A percentile compares a stretch with the other conserved stretches of the same genome.
Conservation (phyloP, 2,888 invertebrate genomes). For the Gasteruption jaculator region DNA sequence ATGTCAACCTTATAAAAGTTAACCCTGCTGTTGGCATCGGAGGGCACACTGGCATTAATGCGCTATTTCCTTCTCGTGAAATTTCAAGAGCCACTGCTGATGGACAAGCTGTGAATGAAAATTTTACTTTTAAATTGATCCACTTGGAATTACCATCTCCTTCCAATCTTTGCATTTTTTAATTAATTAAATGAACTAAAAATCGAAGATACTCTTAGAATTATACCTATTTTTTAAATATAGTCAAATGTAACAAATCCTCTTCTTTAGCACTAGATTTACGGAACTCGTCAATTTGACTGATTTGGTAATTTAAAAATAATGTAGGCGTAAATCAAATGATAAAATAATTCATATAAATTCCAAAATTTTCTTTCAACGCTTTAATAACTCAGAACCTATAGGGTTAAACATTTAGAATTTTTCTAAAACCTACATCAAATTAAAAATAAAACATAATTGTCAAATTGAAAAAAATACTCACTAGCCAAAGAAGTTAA, state of each 20-base stretch:
- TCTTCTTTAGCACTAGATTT: no score
- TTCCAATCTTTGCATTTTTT: no score
- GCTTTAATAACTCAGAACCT: no score
- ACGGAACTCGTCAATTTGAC: no score
- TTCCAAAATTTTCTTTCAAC: no score
- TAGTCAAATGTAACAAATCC: no score
- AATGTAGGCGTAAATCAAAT: no score
- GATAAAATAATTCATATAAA: constrained; percentile 3
- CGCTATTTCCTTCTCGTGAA: constrained; percentile 73
- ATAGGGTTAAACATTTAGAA: not conserved
- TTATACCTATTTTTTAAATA: not conserved
- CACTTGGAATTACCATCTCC: no score
- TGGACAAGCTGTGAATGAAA: constrained; percentile 66
- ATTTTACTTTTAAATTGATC: constrained; percentile 7
- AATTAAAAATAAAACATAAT: not conserved
- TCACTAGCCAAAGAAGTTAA: constrained; percentile 74
- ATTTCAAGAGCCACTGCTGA: constrained; percentile 84
- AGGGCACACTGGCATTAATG: constrained; percentile 77
- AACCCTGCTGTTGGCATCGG: constrained; percentile 84
- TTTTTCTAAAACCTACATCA: not conserved
- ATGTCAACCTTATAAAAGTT: constrained; percentile 78
- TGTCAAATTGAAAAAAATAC: constrained; percentile 37
- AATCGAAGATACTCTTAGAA: not conserved
- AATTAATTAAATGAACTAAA: not conserved
- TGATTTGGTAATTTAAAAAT: no score